phyloP scores from a whole-genome alignment of 2,888 invertebrate genomes.

The Corythucha ciliata region DNA sequence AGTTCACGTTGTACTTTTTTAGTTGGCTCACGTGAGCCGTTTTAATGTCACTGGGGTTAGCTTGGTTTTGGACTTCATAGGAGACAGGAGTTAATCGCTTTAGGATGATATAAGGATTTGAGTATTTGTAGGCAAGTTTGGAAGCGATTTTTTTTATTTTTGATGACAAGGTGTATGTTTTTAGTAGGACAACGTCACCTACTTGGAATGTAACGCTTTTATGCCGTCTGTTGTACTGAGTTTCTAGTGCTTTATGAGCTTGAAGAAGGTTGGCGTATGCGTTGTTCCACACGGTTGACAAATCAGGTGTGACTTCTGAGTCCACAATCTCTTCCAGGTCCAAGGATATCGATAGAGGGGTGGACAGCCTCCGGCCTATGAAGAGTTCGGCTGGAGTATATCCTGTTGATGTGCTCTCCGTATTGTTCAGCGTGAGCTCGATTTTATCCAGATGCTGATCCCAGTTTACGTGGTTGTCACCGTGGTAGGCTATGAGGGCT shows the following conservation, averaged over 20 bases:
- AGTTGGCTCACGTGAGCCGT: constrained; percentile 14
- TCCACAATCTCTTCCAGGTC: no score
- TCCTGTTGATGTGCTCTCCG: constrained; percentile 9
- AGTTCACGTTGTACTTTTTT: no score
- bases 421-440: constrained; percentile 11
- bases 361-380: constrained; percentile 7
- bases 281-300: background rate
- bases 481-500: constrained; percentile 9
- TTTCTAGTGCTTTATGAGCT: constrained; percentile 6
- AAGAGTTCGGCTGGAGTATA: constrained; percentile 17
- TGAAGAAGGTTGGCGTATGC: constrained; percentile 2
- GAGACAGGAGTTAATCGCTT: constrained; percentile 7
- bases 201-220: background rate
- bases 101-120: constrained; percentile 1
- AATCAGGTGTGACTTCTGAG: no score
- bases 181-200: constrained; percentile 8
- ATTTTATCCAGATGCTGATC: background rate
- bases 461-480: constrained; percentile 13
- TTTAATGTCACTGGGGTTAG: background rate
- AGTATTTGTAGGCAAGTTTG: background rate
- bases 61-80: background rate
- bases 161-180: constrained; percentile 13
- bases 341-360: constrained; percentile 13
- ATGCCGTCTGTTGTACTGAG: constrained; percentile 1
- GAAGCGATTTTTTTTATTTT: background rate